Base-by-base conservation (phyloP, 1,140 invertebrate genomes). In the Drosophila ogumai region DNA sequence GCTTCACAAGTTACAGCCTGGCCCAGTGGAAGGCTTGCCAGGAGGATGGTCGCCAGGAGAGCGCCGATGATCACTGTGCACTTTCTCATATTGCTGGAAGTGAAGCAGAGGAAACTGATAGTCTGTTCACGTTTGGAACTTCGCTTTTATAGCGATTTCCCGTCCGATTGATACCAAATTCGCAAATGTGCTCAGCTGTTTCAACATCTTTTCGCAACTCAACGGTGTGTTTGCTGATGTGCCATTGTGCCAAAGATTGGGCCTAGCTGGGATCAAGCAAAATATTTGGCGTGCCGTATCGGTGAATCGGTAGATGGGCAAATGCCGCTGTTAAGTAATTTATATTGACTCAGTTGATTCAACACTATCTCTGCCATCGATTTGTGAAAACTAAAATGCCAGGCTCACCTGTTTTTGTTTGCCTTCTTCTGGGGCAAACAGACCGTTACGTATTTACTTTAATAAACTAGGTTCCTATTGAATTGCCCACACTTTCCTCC, bases 261-360 rank as follows among this genome's bases (percentile, higher is more conserved):
- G 38, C 40, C 31, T 43, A 64, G 17, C 34, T 63, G 6, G 15
- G 3, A 46, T 60, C 12, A 28, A 8, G 0, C 32, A 61, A 46
- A 60, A 66, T 47, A 66, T 66, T 66, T 63, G 41, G 15, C 17
- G 22, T 17, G 56, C 41, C 25, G 6, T 9, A 5, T 43, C 19
- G 22, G 34, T 17, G 22, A 32, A 36, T 61, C 22, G 31, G 8
- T 44, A n/a, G 22, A 66, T 61, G 32, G 57, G 32, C 36, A 38
- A 31, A 17, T 40, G 25, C 17, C 34, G 22, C 13, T 49, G 3
- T 22, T 13, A 22, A 47, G 40, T 47, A 49, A 46, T 19, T 43
- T 52, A 22, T 68, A 44, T 66, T 69, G 3, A 36, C 36, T 44
- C 66, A 66, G 66, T 47, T 52, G 66, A n/a, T 25, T 44, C n/a